Percentiles rank a stretch among this genome's conserved stretches.
phyloP scores from a whole-genome alignment of 2,888 invertebrate species.

The Cylindroiulus punctatus region DNA sequence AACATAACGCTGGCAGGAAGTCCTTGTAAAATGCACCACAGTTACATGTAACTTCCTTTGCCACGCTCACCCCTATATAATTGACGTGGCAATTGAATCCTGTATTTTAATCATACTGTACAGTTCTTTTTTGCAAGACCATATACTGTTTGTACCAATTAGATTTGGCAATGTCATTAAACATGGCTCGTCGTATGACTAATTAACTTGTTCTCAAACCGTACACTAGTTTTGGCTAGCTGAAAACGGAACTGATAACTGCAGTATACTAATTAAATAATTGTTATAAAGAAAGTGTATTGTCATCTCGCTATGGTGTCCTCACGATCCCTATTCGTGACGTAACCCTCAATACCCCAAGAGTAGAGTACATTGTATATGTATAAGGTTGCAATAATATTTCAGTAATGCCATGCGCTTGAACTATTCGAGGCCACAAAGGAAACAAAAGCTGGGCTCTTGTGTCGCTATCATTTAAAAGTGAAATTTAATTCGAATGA shows the following conservation, averaged over 20 bases:
- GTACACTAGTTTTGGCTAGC: not conserved
- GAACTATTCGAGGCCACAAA: not conserved
- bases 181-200: not conserved
- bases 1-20: slow-evolving; percentile 7
- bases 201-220: slow-evolving; percentile 24
- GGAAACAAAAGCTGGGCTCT: not conserved
- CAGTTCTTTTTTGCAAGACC: not conserved
- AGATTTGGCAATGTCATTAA: not conserved
- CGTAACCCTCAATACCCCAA: too few species aligned
- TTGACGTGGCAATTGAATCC: slow-evolving; percentile 17
- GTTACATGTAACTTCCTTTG: slow-evolving; percentile 17
- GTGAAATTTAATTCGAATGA: not conserved
- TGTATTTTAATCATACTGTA: not conserved
- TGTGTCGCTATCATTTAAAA: not conserved
- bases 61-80: not conserved
- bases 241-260: not conserved
- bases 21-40: not conserved
- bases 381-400: not conserved
- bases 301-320: not conserved
- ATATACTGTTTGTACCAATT: not conserved
- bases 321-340: too few species aligned
- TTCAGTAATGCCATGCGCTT: not conserved
- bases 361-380: too few species aligned
- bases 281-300: slow-evolving; percentile 11
- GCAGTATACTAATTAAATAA: not conserved